These are phyloP conservation scores for Epinotia ramella DNA, from an alignment of 2,888 invertebrate genomes.

Conservation along the genomic window DNA sequence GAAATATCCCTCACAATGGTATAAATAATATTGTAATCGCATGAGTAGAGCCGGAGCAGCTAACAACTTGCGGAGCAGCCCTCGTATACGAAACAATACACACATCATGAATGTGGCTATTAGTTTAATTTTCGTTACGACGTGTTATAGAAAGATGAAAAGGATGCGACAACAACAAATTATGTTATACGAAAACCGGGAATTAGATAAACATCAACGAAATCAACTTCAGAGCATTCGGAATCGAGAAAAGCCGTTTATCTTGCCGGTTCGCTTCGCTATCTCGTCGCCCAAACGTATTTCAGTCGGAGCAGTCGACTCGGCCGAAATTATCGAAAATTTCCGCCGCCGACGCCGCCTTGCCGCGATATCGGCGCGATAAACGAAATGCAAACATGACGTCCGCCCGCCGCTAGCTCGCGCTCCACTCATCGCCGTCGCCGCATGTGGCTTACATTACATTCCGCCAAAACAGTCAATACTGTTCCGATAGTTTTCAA, in stretches of 20 bases:
- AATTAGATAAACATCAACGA: constrained; percentile 41
- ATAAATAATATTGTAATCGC: too few species aligned
- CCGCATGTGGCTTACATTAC: constrained; percentile 38
- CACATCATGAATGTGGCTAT: background rate
- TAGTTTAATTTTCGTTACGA: background rate
- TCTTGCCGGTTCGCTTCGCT: constrained; percentile 53
- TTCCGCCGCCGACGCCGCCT: constrained; percentile 60
- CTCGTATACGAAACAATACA: too few species aligned
- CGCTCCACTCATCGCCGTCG: constrained; percentile 16
- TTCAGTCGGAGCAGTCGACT: constrained; percentile 53
- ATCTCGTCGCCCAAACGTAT: constrained; percentile 55
- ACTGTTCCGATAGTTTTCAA: constrained; percentile 39
- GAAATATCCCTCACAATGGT: too few species aligned
- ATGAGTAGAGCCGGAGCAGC: too few species aligned
- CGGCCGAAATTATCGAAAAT: constrained; percentile 68
- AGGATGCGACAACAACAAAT: constrained; percentile 18
- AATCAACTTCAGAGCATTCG: constrained; percentile 42
- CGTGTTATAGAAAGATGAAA: constrained; percentile 21
- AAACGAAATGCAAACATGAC: constrained; percentile 70
- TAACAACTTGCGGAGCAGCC: too few species aligned
- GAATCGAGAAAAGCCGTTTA: constrained; percentile 53
- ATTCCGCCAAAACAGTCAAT: constrained; percentile 35
- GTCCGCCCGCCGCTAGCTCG: constrained; percentile 49
- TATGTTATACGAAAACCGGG: constrained; percentile 25
- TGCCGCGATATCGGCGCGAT: constrained; percentile 61